These are phyloP conservation scores for Elegia similella DNA, from an alignment of 2,888 invertebrate genomes.

Conservation along the genomic window DNA sequence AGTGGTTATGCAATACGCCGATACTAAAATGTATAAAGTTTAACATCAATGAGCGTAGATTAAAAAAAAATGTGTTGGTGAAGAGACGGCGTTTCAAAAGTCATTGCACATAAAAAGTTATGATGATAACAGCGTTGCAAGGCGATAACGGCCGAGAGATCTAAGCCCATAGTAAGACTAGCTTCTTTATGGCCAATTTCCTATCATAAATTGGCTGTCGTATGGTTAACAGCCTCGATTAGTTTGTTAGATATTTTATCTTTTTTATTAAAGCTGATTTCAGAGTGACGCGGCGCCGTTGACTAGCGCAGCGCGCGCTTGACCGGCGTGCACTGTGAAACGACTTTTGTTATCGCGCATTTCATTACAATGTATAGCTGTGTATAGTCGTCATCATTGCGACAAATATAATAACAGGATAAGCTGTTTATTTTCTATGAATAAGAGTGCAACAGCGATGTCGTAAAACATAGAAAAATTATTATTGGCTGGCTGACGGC, in stretches of 20 bases:
- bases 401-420: no score
- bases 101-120: slow-evolving; percentile 9
- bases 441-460: no score
- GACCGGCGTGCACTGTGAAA: no score
- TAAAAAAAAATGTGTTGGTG: background rate
- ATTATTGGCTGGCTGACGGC: no score
- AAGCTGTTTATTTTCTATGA: no score
- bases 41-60: background rate
- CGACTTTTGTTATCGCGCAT: no score
- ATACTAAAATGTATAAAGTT: background rate
- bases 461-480: no score
- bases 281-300: no score
- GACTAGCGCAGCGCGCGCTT: no score
- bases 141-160: background rate
- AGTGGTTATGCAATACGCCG: background rate
- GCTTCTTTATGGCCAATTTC: background rate
- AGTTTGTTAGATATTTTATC: background rate
- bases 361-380: no score
- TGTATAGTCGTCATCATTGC: no score
- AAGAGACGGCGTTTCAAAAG: slow-evolving; percentile 3
- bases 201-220: background rate
- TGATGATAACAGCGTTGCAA: background rate
- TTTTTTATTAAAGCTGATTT: no score
- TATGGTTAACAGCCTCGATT: background rate
- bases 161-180: background rate